Evolutionary conservation across 2,888 invertebrate species (phyloP).

Genomic region (Slavum lentiscoides): DNA sequence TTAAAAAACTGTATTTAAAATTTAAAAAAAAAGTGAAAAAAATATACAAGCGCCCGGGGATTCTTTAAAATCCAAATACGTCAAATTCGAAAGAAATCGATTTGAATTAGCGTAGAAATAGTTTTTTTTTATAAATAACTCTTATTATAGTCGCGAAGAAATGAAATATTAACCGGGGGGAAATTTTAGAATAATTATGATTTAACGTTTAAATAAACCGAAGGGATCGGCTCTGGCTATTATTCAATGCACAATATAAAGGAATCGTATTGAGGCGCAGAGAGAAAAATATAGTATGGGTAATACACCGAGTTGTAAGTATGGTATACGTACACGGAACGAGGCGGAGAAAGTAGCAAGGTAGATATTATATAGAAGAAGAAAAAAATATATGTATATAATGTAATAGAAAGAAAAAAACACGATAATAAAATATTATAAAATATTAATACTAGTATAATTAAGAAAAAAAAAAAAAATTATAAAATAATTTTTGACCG

Average conservation of each 20-base stretch:
- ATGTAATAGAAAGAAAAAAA: constrained; percentile 2
- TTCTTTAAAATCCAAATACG: not conserved
- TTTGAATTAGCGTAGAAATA: not conserved
- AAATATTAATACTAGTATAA: no score
- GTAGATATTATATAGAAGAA: no score
- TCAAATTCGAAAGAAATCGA: not conserved
- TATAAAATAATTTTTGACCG: no score
- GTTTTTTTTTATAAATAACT: not conserved
- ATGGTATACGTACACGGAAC: no score
- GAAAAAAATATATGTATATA: no score
- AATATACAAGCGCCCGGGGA: not conserved
- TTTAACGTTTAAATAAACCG: not conserved
- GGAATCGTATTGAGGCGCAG: not conserved
- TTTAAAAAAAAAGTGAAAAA: not conserved
- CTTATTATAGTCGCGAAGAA: not conserved
- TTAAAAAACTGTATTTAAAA: not conserved
- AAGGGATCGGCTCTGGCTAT: not conserved
- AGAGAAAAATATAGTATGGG: not conserved
- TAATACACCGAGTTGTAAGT: no score
- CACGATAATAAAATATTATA: not conserved
- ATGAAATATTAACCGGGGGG: not conserved
- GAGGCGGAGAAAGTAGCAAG: no score
- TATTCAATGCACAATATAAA: not conserved
- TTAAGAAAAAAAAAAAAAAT: no score
- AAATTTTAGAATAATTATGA: not conserved